Evolutionary conservation across 2,888 invertebrate genomes (phyloP).

Genomic region (Villa cingulata): DNA sequence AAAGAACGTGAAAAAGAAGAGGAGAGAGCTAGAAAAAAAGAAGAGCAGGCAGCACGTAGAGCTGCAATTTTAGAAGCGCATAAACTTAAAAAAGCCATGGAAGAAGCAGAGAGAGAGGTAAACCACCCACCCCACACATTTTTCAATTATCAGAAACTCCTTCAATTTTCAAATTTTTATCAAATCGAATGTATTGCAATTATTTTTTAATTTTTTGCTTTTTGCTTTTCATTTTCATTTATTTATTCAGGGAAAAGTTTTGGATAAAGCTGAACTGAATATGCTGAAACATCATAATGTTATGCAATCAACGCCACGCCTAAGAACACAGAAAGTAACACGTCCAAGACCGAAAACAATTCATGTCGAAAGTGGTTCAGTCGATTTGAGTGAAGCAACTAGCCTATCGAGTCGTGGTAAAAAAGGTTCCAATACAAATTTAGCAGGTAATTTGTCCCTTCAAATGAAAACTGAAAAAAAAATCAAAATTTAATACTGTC

Average conservation of each 20-base stretch:
- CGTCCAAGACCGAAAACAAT: slow-evolving; percentile 82
- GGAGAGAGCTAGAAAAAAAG: slow-evolving; percentile 55
- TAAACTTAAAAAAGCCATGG: slow-evolving; percentile 83
- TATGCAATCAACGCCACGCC: slow-evolving; percentile 39
- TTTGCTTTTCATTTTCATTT: slow-evolving; percentile 8
- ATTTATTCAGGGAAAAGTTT: slow-evolving; percentile 59
- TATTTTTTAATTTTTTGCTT: not conserved
- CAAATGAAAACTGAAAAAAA: not conserved
- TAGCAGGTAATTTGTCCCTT: slow-evolving; percentile 65
- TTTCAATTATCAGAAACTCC: too few relatives aligned
- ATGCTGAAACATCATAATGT: slow-evolving; percentile 41
- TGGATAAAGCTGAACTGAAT: slow-evolving; percentile 54
- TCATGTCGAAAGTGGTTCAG: slow-evolving; percentile 70
- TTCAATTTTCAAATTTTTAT: not conserved
- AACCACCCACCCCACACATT: not conserved
- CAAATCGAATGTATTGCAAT: not conserved
- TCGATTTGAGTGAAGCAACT: slow-evolving; percentile 64
- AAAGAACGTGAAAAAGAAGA: slow-evolving; percentile 63
- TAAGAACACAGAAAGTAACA: slow-evolving; percentile 49
- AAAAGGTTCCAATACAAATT: slow-evolving; percentile 69
- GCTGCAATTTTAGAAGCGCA: slow-evolving; percentile 85
- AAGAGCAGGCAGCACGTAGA: slow-evolving; percentile 77
- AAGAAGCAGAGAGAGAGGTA: slow-evolving; percentile 80
- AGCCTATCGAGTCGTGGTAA: slow-evolving; percentile 57
- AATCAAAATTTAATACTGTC: too few relatives aligned